Percentiles rank a stretch among this genome's conserved stretches.
Conservation (phyloP, 2,888 invertebrate genomes). For the Macrophya alboannulata region DNA sequence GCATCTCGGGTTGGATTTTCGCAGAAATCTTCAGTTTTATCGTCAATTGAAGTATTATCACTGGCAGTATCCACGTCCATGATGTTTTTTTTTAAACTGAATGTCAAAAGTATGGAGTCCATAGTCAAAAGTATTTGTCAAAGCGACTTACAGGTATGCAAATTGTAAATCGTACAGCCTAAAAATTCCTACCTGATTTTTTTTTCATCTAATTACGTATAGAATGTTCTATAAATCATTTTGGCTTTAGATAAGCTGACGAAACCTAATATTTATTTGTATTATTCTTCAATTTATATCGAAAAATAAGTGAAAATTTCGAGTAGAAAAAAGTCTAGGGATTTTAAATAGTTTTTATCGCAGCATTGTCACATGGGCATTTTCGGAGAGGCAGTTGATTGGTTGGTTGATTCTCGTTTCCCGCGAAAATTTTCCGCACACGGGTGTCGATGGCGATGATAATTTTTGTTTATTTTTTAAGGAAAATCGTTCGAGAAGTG, state of each 20-base stretch:
- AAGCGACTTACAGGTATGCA: background rate
- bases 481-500: background rate
- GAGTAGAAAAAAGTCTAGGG: background rate
- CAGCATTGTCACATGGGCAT: background rate
- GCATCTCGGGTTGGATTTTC: constrained; percentile 95
- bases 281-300: background rate
- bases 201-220: background rate
- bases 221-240: background rate
- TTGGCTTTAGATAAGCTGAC: background rate
- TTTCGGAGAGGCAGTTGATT: background rate
- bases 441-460: background rate
- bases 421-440: constrained; percentile 37
- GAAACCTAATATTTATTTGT: background rate
- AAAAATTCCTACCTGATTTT: background rate
- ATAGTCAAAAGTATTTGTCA: too few relatives aligned
- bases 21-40: constrained; percentile 92
- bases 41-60: constrained; percentile 93
- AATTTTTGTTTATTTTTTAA: background rate
- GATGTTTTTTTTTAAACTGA: constrained; percentile 56
- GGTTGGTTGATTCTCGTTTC: background rate
- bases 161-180: background rate
- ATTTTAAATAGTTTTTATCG: background rate
- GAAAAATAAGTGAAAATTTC: background rate
- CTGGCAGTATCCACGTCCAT: constrained; percentile 89
- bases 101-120: too few relatives aligned